Evolutionary conservation across 2,888 invertebrate species (phyloP).

Genomic region (Diaperis boleti): DNA sequence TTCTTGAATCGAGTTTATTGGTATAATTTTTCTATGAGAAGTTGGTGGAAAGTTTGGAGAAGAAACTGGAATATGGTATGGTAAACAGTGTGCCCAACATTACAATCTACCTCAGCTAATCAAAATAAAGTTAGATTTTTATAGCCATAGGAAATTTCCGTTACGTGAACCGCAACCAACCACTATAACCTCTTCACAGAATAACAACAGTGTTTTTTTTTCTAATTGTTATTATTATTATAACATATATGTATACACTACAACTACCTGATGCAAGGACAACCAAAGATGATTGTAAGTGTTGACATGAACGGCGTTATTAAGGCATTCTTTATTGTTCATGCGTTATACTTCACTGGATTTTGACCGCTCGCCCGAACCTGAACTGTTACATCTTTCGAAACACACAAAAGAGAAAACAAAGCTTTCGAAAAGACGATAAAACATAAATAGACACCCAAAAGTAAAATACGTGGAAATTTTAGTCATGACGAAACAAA

Average conservation of each 20-base stretch:
- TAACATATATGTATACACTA: constrained; percentile 36
- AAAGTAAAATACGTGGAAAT: constrained; percentile 10
- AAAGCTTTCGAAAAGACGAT: constrained; percentile 9
- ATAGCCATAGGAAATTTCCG: constrained; percentile 64
- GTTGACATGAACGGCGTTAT: constrained; percentile 50
- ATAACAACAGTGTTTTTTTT: constrained; percentile 51
- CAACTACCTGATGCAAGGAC: constrained; percentile 54
- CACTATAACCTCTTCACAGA: constrained; percentile 58
- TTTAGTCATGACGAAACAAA: constrained; percentile 13
- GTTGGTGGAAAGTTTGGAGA: constrained; percentile 60
- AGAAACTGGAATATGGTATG: constrained; percentile 60
- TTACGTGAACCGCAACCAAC: constrained; percentile 62
- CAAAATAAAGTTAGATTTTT: constrained; percentile 64
- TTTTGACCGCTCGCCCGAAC: constrained; percentile 48
- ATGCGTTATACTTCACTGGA: constrained; percentile 47
- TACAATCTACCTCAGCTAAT: constrained; percentile 67
- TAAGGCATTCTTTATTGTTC: constrained; percentile 47
- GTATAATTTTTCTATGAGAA: constrained; percentile 23
- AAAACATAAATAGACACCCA: constrained; percentile 10
- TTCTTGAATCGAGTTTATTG: constrained; percentile 11
- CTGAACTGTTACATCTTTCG: constrained; percentile 6
- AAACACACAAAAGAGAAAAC: neutral
- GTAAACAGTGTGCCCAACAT: constrained; percentile 62
- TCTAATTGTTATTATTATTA: constrained; percentile 36
- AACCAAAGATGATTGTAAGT: constrained; percentile 59